A percentile compares a stretch with the other conserved stretches of the same genome.
These are phyloP conservation scores for Coelopa pilipes DNA, from an alignment of 2,888 invertebrate genomes.

Conservation along the genomic window DNA sequence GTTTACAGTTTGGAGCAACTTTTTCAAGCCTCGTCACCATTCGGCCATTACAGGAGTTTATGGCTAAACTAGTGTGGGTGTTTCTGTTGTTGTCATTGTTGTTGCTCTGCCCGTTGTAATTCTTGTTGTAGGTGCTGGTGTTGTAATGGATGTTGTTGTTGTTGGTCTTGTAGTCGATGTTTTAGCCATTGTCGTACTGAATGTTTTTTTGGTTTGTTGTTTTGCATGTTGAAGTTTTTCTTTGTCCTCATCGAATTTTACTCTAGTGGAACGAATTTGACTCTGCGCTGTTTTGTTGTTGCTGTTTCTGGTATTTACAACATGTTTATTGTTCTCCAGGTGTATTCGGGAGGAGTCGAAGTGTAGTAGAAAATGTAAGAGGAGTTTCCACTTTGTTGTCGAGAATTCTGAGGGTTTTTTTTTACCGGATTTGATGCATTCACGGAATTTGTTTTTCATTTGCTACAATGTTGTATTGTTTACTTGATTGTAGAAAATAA, in stretches of 20 bases:
- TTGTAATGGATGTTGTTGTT: neutral
- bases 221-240: neutral
- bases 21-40: neutral
- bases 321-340: too few species aligned
- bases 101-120: neutral
- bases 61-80: neutral
- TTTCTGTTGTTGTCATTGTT: neutral
- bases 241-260: neutral
- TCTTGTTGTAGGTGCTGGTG: neutral
- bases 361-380: too few species aligned
- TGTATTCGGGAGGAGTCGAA: too few species aligned
- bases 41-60: neutral
- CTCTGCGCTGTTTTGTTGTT: neutral
- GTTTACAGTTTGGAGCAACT: slow-evolving; percentile 6
- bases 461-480: too few species aligned
- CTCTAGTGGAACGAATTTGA: neutral
- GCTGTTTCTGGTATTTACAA: too few species aligned
- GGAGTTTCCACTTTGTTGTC: too few species aligned
- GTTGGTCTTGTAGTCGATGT: too few species aligned
- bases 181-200: neutral
- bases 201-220: neutral
- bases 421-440: too few species aligned
- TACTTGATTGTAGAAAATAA: too few species aligned
- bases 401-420: too few species aligned
- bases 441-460: too few species aligned